Evolutionary conservation across 64 coral and sea anemone species (phyloP).

Genomic region (Trachythela sp.): DNA sequence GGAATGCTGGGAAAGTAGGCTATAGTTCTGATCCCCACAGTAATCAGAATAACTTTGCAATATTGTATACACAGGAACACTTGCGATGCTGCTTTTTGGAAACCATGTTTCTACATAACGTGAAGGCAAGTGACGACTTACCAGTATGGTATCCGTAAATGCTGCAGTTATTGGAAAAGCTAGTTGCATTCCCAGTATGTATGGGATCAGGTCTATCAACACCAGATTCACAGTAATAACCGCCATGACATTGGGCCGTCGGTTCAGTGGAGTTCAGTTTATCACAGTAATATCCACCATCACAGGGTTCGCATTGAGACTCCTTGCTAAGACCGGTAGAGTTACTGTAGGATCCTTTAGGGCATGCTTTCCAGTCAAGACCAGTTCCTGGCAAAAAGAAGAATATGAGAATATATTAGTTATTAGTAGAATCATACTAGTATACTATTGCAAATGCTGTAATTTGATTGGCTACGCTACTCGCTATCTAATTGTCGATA

Average conservation of each 20-base stretch:
- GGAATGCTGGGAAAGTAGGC: no score
- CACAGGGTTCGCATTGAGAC: constrained; percentile 78
- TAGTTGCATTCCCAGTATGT: constrained; percentile 53
- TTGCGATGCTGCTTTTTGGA: no score
- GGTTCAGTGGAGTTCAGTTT: constrained; percentile 59
- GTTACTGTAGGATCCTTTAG: constrained; percentile 82
- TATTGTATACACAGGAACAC: no score
- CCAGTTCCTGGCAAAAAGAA: constrained; percentile 51
- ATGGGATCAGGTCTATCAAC: constrained; percentile 80
- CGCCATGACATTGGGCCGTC: constrained; percentile 61
- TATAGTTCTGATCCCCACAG: no score
- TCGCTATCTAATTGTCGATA: no score
- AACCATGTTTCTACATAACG: no score
- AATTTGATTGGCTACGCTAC: no score
- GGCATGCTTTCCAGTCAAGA: constrained; percentile 82
- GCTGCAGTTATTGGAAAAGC: constrained; percentile 70
- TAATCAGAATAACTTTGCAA: no score
- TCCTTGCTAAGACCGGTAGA: constrained; percentile 44
- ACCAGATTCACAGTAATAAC: constrained; percentile 73
- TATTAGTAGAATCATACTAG: neutral
- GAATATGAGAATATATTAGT: neutral
- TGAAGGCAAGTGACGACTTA: no score
- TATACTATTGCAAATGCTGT: neutral
- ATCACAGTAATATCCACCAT: constrained; percentile 79
- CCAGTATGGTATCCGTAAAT: constrained; percentile 58